phyloP scores from a whole-genome alignment of 2,888 invertebrate species.

The Lepeophtheirus nordmannii region DNA sequence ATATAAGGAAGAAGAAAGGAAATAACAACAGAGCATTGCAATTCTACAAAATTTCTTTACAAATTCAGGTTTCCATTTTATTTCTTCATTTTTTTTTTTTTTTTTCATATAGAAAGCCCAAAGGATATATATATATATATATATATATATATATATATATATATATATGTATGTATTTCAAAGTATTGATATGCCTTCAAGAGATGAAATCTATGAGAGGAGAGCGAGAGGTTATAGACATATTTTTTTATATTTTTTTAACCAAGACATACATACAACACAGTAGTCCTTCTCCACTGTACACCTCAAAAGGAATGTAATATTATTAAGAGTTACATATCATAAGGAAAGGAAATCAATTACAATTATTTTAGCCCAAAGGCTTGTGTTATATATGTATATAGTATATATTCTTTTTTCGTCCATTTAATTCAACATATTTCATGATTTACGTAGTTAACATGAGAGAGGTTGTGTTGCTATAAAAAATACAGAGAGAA shows the following conservation, averaged over 20 bases:
- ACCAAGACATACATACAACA: background rate
- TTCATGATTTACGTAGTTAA: too few relatives aligned
- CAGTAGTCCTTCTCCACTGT: background rate
- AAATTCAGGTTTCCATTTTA: background rate
- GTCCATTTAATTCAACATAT: too few relatives aligned
- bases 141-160: too few relatives aligned
- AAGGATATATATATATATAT: background rate
- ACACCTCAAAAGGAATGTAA: conserved; percentile 2
- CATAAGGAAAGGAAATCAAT: too few relatives aligned
- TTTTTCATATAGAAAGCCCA: background rate
- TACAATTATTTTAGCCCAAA: too few relatives aligned
- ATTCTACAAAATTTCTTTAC: background rate
- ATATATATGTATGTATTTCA: background rate
- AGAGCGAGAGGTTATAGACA: background rate
- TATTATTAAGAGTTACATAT: too few relatives aligned
- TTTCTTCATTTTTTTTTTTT: background rate
- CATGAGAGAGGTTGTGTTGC: too few relatives aligned
- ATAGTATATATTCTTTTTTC: too few relatives aligned
- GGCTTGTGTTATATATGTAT: too few relatives aligned
- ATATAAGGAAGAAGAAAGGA: too few relatives aligned
- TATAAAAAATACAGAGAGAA: too few relatives aligned
- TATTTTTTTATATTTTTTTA: background rate
- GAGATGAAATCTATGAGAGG: background rate
- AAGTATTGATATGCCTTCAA: conserved; percentile 6
- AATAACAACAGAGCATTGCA: background rate